phyloP scores from a whole-genome alignment of 2,888 invertebrate species.

The Hypena proboscidalis region DNA sequence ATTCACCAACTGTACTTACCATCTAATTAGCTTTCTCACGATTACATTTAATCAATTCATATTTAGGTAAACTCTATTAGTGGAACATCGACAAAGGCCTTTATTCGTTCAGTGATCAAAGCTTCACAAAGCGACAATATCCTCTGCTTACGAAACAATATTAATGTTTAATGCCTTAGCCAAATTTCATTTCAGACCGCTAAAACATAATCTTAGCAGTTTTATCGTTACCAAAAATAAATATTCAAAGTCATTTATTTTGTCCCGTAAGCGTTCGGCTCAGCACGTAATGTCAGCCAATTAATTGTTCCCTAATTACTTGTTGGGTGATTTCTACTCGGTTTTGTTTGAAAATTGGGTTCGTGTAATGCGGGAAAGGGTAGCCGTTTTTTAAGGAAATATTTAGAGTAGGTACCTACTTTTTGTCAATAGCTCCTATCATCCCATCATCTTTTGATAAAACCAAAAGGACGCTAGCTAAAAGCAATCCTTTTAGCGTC shows the following conservation, averaged over 20 bases:
- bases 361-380: not conserved
- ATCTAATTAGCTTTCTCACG: conserved; percentile 42
- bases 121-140: conserved; percentile 36
- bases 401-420: not conserved
- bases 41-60: conserved; percentile 32
- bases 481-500: conserved; percentile 2
- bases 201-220: conserved; percentile 41
- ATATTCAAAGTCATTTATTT: conserved; percentile 24
- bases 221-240: conserved; percentile 31
- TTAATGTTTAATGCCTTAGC: conserved; percentile 24
- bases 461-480: conserved; percentile 1
- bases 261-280: conserved; percentile 1
- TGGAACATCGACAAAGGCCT: conserved; percentile 42
- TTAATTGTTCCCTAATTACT: conserved; percentile 12
- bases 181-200: conserved; percentile 40
- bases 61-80: conserved; percentile 41
- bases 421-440: conserved; percentile 12
- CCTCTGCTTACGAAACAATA: conserved; percentile 45
- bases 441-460: conserved; percentile 5
- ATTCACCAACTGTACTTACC: conserved; percentile 31
- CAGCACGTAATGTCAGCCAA: conserved; percentile 7
- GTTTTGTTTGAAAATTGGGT: not conserved
- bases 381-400: conserved; percentile 11
- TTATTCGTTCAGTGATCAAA: conserved; percentile 47
- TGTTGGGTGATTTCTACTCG: conserved; percentile 1